These are phyloP conservation scores for Meriones psammophilus DNA, from an alignment of 2,797 vertebrate species.

Conservation along the genomic window DNA sequence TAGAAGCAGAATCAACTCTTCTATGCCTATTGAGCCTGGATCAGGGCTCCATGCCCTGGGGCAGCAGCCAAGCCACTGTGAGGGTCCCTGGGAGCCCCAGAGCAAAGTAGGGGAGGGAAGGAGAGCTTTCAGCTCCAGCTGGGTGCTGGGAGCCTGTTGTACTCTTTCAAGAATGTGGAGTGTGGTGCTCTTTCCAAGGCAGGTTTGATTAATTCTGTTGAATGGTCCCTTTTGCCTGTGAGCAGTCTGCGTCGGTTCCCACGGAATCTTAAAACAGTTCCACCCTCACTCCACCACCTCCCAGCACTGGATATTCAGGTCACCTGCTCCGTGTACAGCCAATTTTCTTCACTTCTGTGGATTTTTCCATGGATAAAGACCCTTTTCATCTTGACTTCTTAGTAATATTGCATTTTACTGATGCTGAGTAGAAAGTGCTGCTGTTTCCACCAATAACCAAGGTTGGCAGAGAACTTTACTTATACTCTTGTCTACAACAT, in stretches of 20 bases:
- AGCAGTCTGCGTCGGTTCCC: slow-evolving; percentile 68
- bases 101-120: neutral
- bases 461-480: neutral
- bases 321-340: slow-evolving; percentile 17
- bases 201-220: slow-evolving; percentile 79
- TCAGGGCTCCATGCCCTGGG: slow-evolving; percentile 33
- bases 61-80: slow-evolving; percentile 59
- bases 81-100: slow-evolving; percentile 41
- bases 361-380: slow-evolving; percentile 20
- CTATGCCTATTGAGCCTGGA: slow-evolving; percentile 53
- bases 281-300: neutral
- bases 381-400: slow-evolving; percentile 58
- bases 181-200: slow-evolving; percentile 60
- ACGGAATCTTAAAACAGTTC: slow-evolving; percentile 60
- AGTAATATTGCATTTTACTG: slow-evolving; percentile 31
- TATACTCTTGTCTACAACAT: neutral
- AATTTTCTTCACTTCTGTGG: slow-evolving; percentile 9
- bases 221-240: slow-evolving; percentile 70
- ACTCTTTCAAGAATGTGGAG: slow-evolving; percentile 55
- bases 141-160: slow-evolving; percentile 42
- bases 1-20: slow-evolving; percentile 36
- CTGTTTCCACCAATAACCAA: neutral
- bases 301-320: slow-evolving; percentile 54
- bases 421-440: neutral
- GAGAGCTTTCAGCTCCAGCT: slow-evolving; percentile 65